Percentiles rank a stretch among this genome's conserved stretches.
Conservation (phyloP, 2,797 vertebrate species). For the Steatocranus sp. region DNA sequence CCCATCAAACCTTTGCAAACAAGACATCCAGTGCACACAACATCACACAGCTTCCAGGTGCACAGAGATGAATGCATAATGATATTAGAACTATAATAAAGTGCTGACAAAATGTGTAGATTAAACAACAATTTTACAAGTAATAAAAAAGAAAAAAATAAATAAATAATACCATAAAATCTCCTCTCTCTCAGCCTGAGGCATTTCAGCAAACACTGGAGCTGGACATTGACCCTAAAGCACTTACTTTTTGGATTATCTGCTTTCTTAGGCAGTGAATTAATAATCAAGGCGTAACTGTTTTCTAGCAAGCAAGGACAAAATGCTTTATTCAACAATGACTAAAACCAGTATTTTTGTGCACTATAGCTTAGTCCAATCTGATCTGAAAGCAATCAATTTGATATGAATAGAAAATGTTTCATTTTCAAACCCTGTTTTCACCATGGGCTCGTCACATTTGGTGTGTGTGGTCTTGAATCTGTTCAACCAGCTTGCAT, state of each 20-base stretch:
- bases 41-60: background rate
- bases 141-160: accelerated
- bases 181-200: background rate
- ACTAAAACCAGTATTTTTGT: background rate
- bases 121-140: background rate
- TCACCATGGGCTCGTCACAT: background rate
- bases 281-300: background rate
- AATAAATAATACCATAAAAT: background rate
- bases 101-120: background rate
- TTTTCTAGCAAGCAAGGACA: background rate
- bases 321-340: background rate
- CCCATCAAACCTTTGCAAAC: background rate
- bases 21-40: accelerated
- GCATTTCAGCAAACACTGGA: background rate
- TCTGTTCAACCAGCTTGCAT: background rate
- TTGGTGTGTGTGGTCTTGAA: background rate
- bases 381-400: background rate
- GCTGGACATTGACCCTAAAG: background rate
- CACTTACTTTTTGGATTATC: background rate
- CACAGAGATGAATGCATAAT: background rate
- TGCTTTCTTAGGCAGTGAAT: background rate
- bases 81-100: accelerated
- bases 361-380: no score
- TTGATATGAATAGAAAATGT: background rate
- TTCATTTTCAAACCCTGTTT: background rate